These are phyloP conservation scores for Noctuana brunneofusca DNA, from an alignment of 2,888 invertebrate species.

Conservation along the genomic window DNA sequence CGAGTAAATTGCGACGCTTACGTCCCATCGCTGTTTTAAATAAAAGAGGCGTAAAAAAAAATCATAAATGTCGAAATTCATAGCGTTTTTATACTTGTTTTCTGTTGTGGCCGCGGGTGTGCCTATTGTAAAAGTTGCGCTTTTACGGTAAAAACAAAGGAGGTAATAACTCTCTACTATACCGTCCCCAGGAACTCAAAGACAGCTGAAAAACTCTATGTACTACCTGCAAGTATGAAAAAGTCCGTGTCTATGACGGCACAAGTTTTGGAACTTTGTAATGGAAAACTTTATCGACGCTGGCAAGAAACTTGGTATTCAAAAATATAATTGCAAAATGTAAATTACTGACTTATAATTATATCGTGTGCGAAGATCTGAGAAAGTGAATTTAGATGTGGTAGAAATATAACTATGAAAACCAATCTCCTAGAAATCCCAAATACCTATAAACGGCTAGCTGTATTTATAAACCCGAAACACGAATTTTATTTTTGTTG, in stretches of 20 bases:
- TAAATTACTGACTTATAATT: too few relatives aligned
- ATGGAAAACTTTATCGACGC: slow-evolving; percentile 47
- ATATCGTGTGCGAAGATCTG: too few relatives aligned
- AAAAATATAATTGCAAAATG: neutral
- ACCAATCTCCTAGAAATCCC: too few relatives aligned
- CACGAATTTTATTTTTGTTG: too few relatives aligned
- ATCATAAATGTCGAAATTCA: slow-evolving; percentile 36
- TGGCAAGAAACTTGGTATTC: neutral
- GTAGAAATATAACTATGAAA: too few relatives aligned
- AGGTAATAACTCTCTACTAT: slow-evolving; percentile 66
- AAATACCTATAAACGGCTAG: too few relatives aligned
- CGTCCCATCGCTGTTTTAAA: slow-evolving; percentile 22
- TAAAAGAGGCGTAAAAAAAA: slow-evolving; percentile 28
- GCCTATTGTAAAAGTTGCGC: slow-evolving; percentile 64
- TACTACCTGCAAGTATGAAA: slow-evolving; percentile 54
- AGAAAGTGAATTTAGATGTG: too few relatives aligned
- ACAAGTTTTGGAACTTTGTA: slow-evolving; percentile 64
- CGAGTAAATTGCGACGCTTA: slow-evolving; percentile 18
- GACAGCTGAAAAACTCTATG: slow-evolving; percentile 63
- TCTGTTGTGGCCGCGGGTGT: slow-evolving; percentile 48
- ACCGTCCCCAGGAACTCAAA: slow-evolving; percentile 49
- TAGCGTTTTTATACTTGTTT: slow-evolving; percentile 41
- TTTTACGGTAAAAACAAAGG: slow-evolving; percentile 68
- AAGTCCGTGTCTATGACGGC: slow-evolving; percentile 66
- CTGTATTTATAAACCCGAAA: too few relatives aligned